These are phyloP conservation scores for Elgaria multicarinata DNA, from an alignment of 2,113 vertebrate species.

Conservation along the genomic window DNA sequence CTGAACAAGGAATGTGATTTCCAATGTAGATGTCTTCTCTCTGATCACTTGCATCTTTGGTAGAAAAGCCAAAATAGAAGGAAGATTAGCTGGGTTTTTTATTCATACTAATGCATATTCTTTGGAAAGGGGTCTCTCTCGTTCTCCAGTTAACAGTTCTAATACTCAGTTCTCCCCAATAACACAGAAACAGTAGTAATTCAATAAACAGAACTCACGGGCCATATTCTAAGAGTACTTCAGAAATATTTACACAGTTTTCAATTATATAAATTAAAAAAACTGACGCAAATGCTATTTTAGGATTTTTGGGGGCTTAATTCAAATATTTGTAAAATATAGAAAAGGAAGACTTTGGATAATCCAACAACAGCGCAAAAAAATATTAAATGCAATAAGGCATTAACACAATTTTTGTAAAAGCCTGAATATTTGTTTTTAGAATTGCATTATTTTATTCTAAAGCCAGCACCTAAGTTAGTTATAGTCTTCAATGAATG, in stretches of 20 bases:
- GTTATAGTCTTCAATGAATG: background rate
- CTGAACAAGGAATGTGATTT: slow-evolving; percentile 88
- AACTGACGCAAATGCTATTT: background rate
- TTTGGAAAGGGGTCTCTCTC: background rate
- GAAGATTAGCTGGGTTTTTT: slow-evolving; percentile 9
- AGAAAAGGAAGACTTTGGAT: background rate
- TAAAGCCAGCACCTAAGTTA: background rate
- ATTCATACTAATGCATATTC: background rate
- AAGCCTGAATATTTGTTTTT: background rate
- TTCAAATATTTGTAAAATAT: background rate
- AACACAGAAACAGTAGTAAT: background rate
- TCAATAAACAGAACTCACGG: background rate
- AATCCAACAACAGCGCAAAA: background rate
- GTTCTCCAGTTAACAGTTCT: background rate
- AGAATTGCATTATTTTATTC: background rate
- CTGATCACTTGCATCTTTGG: slow-evolving; percentile 89
- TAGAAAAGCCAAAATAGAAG: slow-evolving; percentile 51
- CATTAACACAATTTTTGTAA: background rate
- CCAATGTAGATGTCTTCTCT: slow-evolving; percentile 90
- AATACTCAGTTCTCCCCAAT: too few species aligned
- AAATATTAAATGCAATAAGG: background rate
- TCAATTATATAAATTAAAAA: background rate
- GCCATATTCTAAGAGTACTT: background rate
- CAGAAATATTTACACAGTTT: background rate
- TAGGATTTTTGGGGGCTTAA: background rate